A percentile compares a stretch with the other conserved stretches of the same genome.
These are phyloP conservation scores for Harpalus rubripes DNA, from an alignment of 2,888 invertebrate genomes.

Conservation along the genomic window DNA sequence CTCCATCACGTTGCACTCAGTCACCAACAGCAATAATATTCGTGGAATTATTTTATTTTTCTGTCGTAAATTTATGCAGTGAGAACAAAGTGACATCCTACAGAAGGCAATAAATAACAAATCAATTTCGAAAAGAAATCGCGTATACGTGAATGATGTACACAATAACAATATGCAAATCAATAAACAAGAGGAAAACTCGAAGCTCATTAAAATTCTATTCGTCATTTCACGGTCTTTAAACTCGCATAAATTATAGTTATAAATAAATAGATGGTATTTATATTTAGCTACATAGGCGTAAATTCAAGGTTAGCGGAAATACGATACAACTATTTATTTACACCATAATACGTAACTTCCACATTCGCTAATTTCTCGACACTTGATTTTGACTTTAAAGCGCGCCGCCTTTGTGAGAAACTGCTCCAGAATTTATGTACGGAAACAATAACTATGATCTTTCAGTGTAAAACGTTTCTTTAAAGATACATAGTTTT, in stretches of 20 bases:
- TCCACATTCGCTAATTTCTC: conserved; percentile 42
- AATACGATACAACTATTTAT: conserved; percentile 58
- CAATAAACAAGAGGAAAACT: conserved; percentile 54
- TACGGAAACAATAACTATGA: too few relatives aligned
- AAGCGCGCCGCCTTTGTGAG: not conserved
- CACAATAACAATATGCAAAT: conserved; percentile 53
- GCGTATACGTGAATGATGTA: conserved; percentile 41
- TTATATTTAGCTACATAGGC: conserved; percentile 61
- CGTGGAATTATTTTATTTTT: not conserved
- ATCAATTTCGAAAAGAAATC: conserved; percentile 53
- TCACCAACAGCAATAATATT: not conserved
- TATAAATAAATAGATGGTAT: conserved; percentile 57
- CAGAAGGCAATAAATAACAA: conserved; percentile 22
- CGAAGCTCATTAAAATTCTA: conserved; percentile 61
- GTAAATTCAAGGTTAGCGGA: conserved; percentile 56
- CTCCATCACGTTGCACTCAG: not conserved
- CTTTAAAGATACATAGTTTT: too few relatives aligned
- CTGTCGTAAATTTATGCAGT: not conserved
- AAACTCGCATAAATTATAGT: conserved; percentile 63
- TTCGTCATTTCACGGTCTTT: conserved; percentile 64
- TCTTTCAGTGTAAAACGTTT: too few relatives aligned
- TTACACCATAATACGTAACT: conserved; percentile 38
- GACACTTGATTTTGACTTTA: not conserved
- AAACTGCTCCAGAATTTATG: too few relatives aligned
- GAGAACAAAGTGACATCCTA: not conserved